Conservation (phyloP, 2,113 vertebrate genomes). For the Lagenorhynchus albirostris region DNA sequence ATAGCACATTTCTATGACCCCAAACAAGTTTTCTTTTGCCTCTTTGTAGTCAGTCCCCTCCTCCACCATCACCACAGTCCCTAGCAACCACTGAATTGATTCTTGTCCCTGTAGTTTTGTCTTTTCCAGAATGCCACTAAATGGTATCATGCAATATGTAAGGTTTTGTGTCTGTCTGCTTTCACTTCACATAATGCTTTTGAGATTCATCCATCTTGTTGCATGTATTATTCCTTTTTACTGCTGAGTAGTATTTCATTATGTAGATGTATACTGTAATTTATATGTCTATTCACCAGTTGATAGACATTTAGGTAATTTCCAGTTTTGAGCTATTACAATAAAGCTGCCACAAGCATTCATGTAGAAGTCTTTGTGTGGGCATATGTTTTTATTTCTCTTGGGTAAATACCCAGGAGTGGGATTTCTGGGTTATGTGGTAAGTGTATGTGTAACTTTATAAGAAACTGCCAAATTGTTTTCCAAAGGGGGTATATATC, state of each 20-base stretch:
- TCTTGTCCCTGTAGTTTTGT: neutral
- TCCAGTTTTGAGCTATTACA: neutral
- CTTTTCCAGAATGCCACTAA: constrained; percentile 8
- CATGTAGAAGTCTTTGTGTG: neutral
- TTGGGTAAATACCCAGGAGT: neutral
- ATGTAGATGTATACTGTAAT: neutral
- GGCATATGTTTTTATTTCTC: constrained; percentile 1
- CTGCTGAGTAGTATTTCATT: neutral
- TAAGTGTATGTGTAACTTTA: neutral
- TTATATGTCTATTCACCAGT: neutral
- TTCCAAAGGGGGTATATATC: neutral
- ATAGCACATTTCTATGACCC: neutral
- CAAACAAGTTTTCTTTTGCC: neutral
- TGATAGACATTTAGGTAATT: neutral
- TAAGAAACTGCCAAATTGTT: neutral
- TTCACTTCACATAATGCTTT: neutral
- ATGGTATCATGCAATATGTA: neutral
- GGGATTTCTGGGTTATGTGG: neutral
- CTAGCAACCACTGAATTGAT: neutral
- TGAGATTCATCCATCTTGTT: neutral
- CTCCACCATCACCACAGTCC: neutral
- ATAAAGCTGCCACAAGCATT: neutral
- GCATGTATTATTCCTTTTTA: neutral
- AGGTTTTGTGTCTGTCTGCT: neutral
- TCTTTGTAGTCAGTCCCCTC: neutral